These are phyloP conservation scores for Halcyon senegalensis DNA, from an alignment of 2,113 vertebrate species.

Conservation along the genomic window DNA sequence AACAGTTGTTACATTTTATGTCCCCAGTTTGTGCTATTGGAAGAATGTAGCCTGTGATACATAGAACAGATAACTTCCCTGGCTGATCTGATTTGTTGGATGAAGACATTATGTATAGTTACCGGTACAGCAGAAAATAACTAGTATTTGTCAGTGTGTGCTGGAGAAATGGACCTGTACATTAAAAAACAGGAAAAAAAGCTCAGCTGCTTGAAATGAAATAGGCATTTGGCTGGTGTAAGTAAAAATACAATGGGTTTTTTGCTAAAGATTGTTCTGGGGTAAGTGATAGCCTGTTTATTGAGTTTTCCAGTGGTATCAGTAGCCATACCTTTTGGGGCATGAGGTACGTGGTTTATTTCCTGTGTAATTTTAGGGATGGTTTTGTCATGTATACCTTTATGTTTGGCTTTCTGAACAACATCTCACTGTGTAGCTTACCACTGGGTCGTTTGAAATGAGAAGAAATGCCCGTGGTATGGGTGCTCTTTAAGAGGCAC, in stretches of 20 bases:
- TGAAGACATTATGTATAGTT: rapidly evolving
- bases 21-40: not conserved
- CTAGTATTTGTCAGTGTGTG: not conserved
- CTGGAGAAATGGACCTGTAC: not conserved
- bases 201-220: not conserved
- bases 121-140: rapidly evolving
- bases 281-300: not conserved
- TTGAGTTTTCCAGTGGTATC: not conserved
- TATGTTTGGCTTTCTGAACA: not conserved
- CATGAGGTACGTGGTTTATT: not conserved
- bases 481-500: not conserved
- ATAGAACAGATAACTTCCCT: not conserved
- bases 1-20: not conserved
- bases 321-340: not conserved
- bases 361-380: not conserved
- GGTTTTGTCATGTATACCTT: not conserved
- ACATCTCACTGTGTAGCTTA: not conserved
- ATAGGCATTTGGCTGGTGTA: not conserved
- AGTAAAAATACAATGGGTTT: not conserved
- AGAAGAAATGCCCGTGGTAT: rapidly evolving
- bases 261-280: not conserved
- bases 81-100: not conserved
- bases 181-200: not conserved
- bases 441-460: not conserved
- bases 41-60: not conserved